Evolutionary conservation across 2,888 invertebrate species (phyloP), one percentile per base, ranked within the genome.

Genomic region (Anoplius nigerrimus): DNA sequence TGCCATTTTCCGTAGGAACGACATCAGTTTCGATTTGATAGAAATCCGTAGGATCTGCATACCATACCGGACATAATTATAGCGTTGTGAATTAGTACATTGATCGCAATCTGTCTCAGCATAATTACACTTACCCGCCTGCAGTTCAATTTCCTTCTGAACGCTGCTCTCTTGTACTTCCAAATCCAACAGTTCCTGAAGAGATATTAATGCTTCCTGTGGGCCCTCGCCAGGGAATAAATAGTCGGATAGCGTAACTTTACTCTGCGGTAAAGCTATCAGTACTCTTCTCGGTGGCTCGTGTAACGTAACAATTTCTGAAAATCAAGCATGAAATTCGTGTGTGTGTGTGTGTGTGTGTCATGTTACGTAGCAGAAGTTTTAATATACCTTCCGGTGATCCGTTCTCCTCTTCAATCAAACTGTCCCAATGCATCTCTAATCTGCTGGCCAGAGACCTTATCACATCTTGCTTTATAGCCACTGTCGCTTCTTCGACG

Each of bases 381-480:
- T 13, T 34, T n/a, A 8, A 56, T 0, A 75, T 82, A 93, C 94
- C 93, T 92, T 94, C 94, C 27, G 93, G 92, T 55, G 92, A 90
- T 66, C 92, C 90, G 86, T 92, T 93, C 83, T 93, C 93, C 86
- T 95, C 96, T 89, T 96, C 96, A 78, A 96, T 95, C 62, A 97
- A 90, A 64, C 97, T 97, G 89, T 97, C 97, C 91, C 96, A 97
- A 85, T 97, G 96, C 92, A 98, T 95, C 82, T 97, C 96, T 84
- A 97, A 93, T 71, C 98, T 91, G 13, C 97, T 94, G 13, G 94
- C 92, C 66, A 98, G 89, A 62, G 97, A 97, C 67, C 97, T 91
- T 73, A 97, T 91, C 22, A 97, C 93, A 85, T 98, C 98, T 86
- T 95, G 93, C 83, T 94, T 94, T 13, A 98, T 91, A 21, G 95